Evolutionary conservation across 2,888 invertebrate genomes (phyloP).

Genomic region (Apodemia zela): DNA sequence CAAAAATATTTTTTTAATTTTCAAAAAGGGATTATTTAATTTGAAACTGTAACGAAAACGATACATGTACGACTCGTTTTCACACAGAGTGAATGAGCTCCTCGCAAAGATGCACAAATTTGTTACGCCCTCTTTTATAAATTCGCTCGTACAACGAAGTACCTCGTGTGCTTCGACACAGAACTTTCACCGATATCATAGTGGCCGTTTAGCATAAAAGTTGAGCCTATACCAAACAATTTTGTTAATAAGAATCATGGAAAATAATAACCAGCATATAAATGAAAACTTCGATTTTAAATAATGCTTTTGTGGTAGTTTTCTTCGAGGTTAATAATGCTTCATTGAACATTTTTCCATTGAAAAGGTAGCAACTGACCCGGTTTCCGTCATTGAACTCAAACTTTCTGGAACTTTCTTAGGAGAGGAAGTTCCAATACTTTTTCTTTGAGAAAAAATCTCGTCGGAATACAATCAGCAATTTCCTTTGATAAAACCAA

Average conservation of each 20-base stretch:
- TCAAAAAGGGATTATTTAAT: too few species aligned
- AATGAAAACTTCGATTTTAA: not conserved
- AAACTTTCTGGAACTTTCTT: conserved; percentile 7
- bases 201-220: not conserved
- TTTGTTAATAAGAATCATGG: too few species aligned
- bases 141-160: too few species aligned
- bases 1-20: too few species aligned
- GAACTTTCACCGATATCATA: too few species aligned
- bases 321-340: not conserved
- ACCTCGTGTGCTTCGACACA: too few species aligned
- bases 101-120: too few species aligned
- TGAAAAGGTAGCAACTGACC: conserved; percentile 12
- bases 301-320: not conserved
- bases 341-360: conserved; percentile 8
- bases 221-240: too few species aligned
- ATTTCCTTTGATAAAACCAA: conserved; percentile 16
- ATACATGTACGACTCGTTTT: too few species aligned
- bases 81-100: too few species aligned
- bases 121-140: too few species aligned
- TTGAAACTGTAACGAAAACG: too few species aligned
- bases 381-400: conserved; percentile 11
- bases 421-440: conserved; percentile 16
- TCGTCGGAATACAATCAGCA: conserved; percentile 17
- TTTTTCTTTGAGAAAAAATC: conserved; percentile 18
- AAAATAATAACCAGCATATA: not conserved